Percentiles rank a stretch among this genome's conserved stretches.
Conservation (phyloP, 2,888 invertebrate genomes). For the Caenorhabditis panamensis region DNA sequence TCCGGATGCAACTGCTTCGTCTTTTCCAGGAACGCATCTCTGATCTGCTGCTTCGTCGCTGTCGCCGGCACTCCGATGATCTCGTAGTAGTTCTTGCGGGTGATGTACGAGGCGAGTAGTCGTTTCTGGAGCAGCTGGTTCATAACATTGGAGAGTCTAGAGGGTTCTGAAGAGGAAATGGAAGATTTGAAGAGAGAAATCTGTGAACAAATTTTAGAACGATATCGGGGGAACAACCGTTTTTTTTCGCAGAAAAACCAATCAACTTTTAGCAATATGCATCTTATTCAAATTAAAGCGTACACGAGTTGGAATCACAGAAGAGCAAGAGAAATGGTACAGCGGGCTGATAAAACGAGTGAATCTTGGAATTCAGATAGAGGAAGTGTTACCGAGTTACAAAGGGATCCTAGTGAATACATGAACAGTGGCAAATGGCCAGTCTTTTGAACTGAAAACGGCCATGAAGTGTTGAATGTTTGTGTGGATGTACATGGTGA, state of each 20-base stretch:
- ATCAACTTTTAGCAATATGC: not conserved
- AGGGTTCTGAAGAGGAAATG: not conserved
- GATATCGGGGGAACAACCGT: no score
- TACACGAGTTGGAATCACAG: not conserved
- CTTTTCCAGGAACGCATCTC: conserved; percentile 55
- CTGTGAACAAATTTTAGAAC: not conserved
- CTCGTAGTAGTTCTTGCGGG: conserved; percentile 59
- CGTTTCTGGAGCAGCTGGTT: conserved; percentile 23
- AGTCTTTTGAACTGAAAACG: conserved; percentile 14
- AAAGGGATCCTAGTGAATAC: conserved; percentile 34
- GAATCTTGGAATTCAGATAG: no score
- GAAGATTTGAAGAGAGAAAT: no score
- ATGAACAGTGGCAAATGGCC: conserved; percentile 14
- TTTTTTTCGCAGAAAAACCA: not conserved
- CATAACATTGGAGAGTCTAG: conserved; percentile 4
- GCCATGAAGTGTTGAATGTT: conserved; percentile 36
- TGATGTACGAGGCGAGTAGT: conserved; percentile 48
- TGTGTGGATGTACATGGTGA: conserved; percentile 30
- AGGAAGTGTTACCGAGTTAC: no score
- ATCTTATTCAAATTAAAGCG: not conserved
- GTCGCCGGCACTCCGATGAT: conserved; percentile 50
- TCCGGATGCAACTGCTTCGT: conserved; percentile 64
- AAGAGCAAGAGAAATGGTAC: conserved; percentile 4
- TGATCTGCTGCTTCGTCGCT: conserved; percentile 43
- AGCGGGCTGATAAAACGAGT: no score